Conservation (phyloP, 2,888 invertebrate genomes). For the Temnothorax ravouxi region DNA sequence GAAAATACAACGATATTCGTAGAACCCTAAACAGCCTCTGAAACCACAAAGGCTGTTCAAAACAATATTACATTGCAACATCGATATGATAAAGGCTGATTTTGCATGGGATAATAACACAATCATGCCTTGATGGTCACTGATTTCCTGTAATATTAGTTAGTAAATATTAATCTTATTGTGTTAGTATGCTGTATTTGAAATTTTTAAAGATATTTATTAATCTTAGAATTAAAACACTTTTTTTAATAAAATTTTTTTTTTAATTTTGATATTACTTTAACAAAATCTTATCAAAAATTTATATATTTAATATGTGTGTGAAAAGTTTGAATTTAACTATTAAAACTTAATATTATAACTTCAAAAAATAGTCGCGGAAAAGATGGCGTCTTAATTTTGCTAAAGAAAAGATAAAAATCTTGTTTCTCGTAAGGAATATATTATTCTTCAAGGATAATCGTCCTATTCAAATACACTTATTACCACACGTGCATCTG, state of each 20-base stretch:
- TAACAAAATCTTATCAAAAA: neutral
- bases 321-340: neutral
- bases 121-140: neutral
- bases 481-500: neutral
- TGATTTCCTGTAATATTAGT: neutral
- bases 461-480: neutral
- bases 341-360: neutral
- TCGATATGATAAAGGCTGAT: neutral
- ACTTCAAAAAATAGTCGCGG: too few species aligned
- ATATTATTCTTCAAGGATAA: neutral
- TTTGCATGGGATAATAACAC: neutral
- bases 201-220: neutral
- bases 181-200: neutral
- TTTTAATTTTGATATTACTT: slow-evolving; percentile 27
- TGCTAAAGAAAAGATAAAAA: neutral
- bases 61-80: neutral
- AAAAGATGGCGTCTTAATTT: neutral
- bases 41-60: slow-evolving; percentile 13
- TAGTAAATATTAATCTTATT: neutral
- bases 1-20: slow-evolving; percentile 29
- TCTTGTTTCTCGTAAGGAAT: neutral
- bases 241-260: neutral
- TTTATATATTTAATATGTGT: neutral
- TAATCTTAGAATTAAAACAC: neutral
- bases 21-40: neutral